Percentiles rank a stretch among this genome's conserved stretches.
Conservation (phyloP, 2,888 invertebrate genomes). For the Xestia rhomboidea region DNA sequence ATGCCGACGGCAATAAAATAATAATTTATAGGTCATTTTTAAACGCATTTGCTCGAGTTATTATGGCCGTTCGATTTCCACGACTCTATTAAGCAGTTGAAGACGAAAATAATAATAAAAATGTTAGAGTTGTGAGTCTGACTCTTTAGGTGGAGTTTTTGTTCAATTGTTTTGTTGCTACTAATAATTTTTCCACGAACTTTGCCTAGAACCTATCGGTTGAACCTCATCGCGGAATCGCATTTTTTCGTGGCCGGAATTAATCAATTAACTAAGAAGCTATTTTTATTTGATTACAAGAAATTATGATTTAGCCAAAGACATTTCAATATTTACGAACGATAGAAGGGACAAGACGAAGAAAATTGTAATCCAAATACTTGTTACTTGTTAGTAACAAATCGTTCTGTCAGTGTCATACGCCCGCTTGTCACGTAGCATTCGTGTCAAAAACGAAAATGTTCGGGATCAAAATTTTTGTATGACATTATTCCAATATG, state of each 20-base stretch:
- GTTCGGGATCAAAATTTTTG: no score
- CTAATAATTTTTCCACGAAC: not conserved
- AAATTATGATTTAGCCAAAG: not conserved
- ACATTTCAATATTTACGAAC: no score
- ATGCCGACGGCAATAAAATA: conserved; percentile 69
- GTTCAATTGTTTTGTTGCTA: not conserved
- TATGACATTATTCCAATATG: no score
- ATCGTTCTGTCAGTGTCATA: no score
- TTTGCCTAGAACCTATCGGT: not conserved
- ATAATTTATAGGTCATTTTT: conserved; percentile 72
- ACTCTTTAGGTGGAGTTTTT: not conserved
- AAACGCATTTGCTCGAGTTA: conserved; percentile 70
- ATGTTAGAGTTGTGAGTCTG: conserved; percentile 50
- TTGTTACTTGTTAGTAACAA: no score
- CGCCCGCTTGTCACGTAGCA: no score
- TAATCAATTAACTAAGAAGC: not conserved
- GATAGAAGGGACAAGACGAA: no score
- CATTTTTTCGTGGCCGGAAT: no score
- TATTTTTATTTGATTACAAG: not conserved
- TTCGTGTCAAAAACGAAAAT: no score
- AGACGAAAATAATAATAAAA: conserved; percentile 74
- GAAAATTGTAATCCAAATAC: no score
- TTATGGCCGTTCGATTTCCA: conserved; percentile 73
- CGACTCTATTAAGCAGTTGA: conserved; percentile 78
- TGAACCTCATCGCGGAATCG: no score